Evolutionary conservation across 2,113 vertebrate genomes (phyloP).

Genomic region (Camelus dromedarius): DNA sequence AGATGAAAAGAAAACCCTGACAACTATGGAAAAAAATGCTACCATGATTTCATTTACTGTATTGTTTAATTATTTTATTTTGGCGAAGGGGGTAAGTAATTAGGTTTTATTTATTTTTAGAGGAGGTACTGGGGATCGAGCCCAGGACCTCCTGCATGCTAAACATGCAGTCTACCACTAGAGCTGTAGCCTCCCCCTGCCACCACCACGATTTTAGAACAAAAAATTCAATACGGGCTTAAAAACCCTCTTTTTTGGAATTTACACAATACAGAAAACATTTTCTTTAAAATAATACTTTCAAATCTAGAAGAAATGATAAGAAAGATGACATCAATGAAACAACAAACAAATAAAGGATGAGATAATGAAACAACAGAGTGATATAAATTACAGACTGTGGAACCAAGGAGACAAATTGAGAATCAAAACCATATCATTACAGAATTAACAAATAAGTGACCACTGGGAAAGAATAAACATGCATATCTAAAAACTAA

Average conservation of each 20-base stretch:
- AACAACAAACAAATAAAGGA: background rate
- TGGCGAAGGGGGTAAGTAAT: no score
- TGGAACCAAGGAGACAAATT: background rate
- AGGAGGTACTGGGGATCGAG: no score
- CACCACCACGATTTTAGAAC: background rate
- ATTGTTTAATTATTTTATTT: no score
- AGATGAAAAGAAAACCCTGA: background rate
- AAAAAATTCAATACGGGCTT: background rate
- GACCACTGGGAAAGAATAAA: background rate
- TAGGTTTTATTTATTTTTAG: no score
- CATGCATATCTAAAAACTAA: background rate
- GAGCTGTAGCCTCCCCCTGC: no score
- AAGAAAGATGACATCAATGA: background rate
- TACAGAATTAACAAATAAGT: background rate
- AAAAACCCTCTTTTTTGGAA: background rate
- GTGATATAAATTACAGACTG: background rate
- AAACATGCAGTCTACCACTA: no score
- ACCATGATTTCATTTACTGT: background rate
- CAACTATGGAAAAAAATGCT: background rate
- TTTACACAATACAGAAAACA: background rate
- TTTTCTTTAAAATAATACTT: constrained; percentile 23
- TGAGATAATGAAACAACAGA: background rate
- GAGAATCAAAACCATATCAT: background rate
- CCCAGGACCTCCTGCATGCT: no score
- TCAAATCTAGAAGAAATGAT: background rate